These are phyloP conservation scores for Amblyteles armatorius DNA, from an alignment of 2,888 invertebrate genomes.

Conservation along the genomic window DNA sequence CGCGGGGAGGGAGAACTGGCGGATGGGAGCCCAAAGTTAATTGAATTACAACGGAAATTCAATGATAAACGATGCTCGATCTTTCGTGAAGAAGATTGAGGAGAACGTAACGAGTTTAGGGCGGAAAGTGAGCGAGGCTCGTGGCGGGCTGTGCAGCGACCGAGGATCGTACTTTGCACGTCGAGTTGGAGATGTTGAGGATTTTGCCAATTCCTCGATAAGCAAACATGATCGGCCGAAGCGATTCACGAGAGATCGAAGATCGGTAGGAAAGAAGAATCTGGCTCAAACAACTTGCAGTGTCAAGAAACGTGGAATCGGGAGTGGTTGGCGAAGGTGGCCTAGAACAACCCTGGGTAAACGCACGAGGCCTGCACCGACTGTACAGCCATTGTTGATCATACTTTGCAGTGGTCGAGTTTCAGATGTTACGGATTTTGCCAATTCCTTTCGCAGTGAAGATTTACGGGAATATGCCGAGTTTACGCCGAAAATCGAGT, in stretches of 20 bases:
- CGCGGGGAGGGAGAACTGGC: background rate
- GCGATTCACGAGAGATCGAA: background rate
- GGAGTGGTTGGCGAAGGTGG: conserved; percentile 46
- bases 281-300: conserved; percentile 52
- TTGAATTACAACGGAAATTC: conserved; percentile 44
- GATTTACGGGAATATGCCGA: too few relatives aligned
- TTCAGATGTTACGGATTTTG: too few relatives aligned
- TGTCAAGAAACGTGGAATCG: conserved; percentile 64
- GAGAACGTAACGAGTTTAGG: conserved; percentile 40
- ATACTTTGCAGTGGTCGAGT: too few relatives aligned
- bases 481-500: too few relatives aligned
- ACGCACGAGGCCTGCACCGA: too few relatives aligned
- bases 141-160: background rate
- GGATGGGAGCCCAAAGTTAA: conserved; percentile 33
- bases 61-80: conserved; percentile 47
- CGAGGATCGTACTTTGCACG: background rate
- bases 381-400: background rate
- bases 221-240: background rate
- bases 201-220: background rate
- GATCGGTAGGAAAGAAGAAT: background rate
- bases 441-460: too few relatives aligned
- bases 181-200: too few relatives aligned
- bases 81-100: conserved; percentile 32
- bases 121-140: background rate
- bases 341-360: conserved; percentile 63